Conservation (phyloP, 2,888 invertebrate genomes). For the Yponomeuta sedellus region DNA sequence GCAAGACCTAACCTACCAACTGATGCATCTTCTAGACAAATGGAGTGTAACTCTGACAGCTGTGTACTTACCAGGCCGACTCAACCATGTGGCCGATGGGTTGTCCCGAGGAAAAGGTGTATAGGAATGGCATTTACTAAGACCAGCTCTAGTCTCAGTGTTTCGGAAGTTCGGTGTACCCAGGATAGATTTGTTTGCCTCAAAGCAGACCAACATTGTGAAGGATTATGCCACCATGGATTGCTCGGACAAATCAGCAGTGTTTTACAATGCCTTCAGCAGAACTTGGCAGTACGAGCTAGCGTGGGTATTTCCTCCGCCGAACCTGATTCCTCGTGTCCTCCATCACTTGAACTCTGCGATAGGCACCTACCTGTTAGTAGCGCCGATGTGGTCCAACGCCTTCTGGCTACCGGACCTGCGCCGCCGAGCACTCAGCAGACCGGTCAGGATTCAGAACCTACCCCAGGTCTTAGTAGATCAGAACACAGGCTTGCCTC, state of each 20-base stretch:
- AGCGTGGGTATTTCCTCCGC: slow-evolving; percentile 31
- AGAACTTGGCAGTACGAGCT: slow-evolving; percentile 22
- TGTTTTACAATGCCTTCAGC: slow-evolving; percentile 26
- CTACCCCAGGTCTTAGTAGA: slow-evolving; percentile 20
- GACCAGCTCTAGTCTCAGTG: no score
- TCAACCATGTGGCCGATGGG: no score
- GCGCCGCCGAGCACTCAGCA: slow-evolving; percentile 19
- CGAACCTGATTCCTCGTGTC: slow-evolving; percentile 25
- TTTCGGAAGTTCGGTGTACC: no score
- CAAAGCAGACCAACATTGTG: no score
- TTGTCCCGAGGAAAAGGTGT: no score
- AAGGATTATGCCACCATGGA: background rate
- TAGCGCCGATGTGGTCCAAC: slow-evolving; percentile 25
- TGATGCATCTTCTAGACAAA: no score
- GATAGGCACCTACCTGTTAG: slow-evolving; percentile 20
- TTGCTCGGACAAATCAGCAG: slow-evolving; percentile 11
- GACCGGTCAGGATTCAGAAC: slow-evolving; percentile 18
- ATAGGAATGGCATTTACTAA: no score
- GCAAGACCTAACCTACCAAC: no score
- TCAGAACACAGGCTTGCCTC: slow-evolving; percentile 19
- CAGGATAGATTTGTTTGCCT: no score
- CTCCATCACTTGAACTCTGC: slow-evolving; percentile 26
- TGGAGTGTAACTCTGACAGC: no score
- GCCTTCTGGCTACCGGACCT: slow-evolving; percentile 30
- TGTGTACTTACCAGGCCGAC: no score